Evolutionary conservation across 2,113 vertebrate species (phyloP), one percentile per base, ranked within the genome.

Genomic region (Alectura lathami): DNA sequence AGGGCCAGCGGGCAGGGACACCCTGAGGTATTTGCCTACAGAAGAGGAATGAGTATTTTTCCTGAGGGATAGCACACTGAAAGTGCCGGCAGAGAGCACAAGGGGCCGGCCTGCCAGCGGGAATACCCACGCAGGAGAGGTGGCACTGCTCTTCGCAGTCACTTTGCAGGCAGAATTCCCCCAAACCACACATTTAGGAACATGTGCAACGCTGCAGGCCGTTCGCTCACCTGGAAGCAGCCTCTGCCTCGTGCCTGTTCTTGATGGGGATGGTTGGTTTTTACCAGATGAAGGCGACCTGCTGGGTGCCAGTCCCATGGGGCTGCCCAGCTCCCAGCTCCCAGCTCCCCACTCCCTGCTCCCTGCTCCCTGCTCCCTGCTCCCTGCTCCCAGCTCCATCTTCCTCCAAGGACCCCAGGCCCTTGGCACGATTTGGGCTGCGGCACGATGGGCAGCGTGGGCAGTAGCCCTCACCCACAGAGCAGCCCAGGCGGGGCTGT

Each of bases 101-200:
- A 34, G 29, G 53, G 18, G 34, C 0, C 0, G 66, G 6, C 30
- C 67, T 17, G 32, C 53, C 23, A 2, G 0, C 0, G 0, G 26
- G 24, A 53, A 23, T 47, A 15, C 13, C 0, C 0, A 3, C 21
- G 47, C 13, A 6, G 11, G 3, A 11, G 47, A 42, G 38, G 38
- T 32, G 26, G 27, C 68, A 22, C 36, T 32, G 9, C 34, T 62
- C 60, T 78, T 38, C n/a, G 14, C 89, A 75, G 80, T 18, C 0
- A 1, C 17, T 83, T 22, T 69, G 15, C 74, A 13, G n/a, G 42
- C 30, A 83, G 36, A n/a, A 38, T 76, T 62, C 16, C 32, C 30
- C 30, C 21, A 8, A 70, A 62, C 8, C 6, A 22, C 2, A 0
- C 15, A 14, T 50, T 74, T 67, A 94, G 48, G 67, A 86, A 12